phyloP scores from a whole-genome alignment of 2,113 vertebrate genomes.

The Scalopus aquaticus region DNA sequence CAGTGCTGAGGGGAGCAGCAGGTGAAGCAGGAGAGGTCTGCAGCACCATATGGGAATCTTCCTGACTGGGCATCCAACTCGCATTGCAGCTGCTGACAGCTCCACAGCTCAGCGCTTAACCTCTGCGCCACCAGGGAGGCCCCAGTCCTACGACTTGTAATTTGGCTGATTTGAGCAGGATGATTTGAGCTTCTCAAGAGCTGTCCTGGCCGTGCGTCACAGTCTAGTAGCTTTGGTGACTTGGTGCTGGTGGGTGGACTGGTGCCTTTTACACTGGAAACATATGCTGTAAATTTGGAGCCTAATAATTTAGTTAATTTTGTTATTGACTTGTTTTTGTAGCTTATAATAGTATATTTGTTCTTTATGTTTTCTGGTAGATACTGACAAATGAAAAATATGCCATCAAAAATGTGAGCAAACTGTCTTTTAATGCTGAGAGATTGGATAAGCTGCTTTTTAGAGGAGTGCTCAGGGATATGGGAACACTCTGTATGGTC shows the following conservation, averaged over 20 bases:
- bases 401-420: not conserved
- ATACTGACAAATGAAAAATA: not conserved
- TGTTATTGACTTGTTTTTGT: not conserved
- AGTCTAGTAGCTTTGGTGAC: not conserved
- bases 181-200: not conserved
- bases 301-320: not conserved
- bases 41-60: too few relatives aligned
- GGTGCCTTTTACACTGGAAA: not conserved
- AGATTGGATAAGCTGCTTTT: not conserved
- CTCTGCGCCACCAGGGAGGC: too few relatives aligned
- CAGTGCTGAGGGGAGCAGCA: too few relatives aligned
- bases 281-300: not conserved
- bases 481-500: not conserved
- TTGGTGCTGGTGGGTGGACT: not conserved
- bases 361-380: not conserved
- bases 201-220: fast-evolving
- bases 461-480: not conserved
- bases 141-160: not conserved
- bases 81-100: too few relatives aligned
- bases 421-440: not conserved
- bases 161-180: not conserved
- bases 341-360: not conserved
- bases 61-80: too few relatives aligned
- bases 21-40: too few relatives aligned
- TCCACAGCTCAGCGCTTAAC: too few relatives aligned